These are phyloP conservation scores for Nycticryphes semicollaris DNA, from an alignment of 2,113 vertebrate genomes.

Conservation along the genomic window DNA sequence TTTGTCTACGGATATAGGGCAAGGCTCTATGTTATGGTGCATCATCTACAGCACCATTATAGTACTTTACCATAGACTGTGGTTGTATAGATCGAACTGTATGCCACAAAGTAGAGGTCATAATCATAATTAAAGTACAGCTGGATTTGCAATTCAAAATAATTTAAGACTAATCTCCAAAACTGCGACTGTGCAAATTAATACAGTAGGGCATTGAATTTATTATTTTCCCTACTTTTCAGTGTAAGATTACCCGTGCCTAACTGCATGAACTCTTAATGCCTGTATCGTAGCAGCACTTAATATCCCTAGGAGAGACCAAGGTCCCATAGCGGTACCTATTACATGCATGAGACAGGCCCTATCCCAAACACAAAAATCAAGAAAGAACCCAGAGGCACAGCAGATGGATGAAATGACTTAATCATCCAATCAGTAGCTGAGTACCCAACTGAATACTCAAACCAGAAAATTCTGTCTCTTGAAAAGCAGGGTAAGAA, in stretches of 20 bases:
- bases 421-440: neutral
- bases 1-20: neutral
- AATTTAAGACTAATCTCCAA: slow-evolving; percentile 40
- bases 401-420: neutral
- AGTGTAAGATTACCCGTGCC: neutral
- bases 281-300: neutral
- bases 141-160: slow-evolving; percentile 54
- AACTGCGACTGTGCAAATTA: neutral
- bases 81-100: neutral
- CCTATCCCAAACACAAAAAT: neutral
- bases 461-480: neutral
- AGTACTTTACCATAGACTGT: neutral
- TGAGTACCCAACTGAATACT: neutral
- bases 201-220: neutral
- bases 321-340: neutral
- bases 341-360: neutral
- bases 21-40: neutral
- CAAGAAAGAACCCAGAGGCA: neutral
- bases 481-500: neutral
- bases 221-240: neutral
- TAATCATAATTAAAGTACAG: slow-evolving; percentile 12
- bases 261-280: neutral
- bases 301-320: neutral
- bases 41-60: neutral
- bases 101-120: neutral